Conservation (phyloP, 2,888 invertebrate species). For the Platerodrilus igneus region DNA sequence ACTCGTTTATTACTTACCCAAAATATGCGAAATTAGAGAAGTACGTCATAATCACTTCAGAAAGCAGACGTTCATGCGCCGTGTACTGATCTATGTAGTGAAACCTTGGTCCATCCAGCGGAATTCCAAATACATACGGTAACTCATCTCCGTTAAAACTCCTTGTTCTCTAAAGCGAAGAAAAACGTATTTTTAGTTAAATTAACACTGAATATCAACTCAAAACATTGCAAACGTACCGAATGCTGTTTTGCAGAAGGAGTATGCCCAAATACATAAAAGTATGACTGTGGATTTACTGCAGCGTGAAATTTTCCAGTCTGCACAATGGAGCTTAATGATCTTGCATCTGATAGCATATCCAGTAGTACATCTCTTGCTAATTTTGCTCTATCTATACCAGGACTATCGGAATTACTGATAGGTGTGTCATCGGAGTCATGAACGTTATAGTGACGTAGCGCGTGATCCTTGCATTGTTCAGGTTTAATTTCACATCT, state of each 20-base stretch:
- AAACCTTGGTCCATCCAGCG: conserved; percentile 61
- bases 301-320: conserved; percentile 72
- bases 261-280: conserved; percentile 85
- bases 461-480: conserved; percentile 58
- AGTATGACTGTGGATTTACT: conserved; percentile 72
- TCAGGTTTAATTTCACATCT: conserved; percentile 73
- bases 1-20: conserved; percentile 70
- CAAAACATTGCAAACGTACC: too few species aligned
- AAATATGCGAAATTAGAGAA: conserved; percentile 89
- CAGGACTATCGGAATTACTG: conserved; percentile 23
- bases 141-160: conserved; percentile 83
- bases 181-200: too few species aligned
- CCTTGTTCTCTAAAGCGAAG: conserved; percentile 58
- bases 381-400: conserved; percentile 36
- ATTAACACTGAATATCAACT: too few species aligned
- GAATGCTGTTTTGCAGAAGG: conserved; percentile 74
- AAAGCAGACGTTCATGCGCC: conserved; percentile 70
- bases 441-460: conserved; percentile 54
- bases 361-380: conserved; percentile 74
- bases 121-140: conserved; percentile 82
- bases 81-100: conserved; percentile 72
- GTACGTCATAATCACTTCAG: conserved; percentile 82
- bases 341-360: conserved; percentile 83
- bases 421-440: conserved; percentile 23
- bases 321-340: conserved; percentile 74